Evolutionary conservation across 2,113 vertebrate genomes (phyloP).

Genomic region (Thalassarche chlororhynchos): DNA sequence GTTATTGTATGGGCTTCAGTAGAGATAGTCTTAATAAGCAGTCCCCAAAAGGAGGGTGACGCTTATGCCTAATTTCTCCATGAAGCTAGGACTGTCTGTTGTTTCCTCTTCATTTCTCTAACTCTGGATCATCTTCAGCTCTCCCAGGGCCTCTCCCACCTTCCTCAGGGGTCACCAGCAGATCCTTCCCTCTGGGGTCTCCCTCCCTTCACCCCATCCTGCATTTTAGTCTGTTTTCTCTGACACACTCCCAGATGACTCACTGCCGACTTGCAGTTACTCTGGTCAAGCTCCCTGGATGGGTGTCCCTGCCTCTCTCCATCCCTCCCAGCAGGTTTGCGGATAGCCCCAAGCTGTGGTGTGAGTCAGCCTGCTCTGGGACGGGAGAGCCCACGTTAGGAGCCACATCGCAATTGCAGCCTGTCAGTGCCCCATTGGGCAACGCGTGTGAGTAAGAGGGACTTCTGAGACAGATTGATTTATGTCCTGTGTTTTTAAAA

Average conservation of each 20-base stretch:
- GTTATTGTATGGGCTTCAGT: not conserved
- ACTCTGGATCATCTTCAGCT: not conserved
- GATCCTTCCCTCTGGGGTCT: not conserved
- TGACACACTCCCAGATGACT: not conserved
- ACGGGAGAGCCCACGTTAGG: rapidly evolving
- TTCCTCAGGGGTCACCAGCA: not conserved
- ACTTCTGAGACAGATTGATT: not conserved
- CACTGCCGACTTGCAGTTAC: not conserved
- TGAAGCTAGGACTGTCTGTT: not conserved
- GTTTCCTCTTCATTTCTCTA: not conserved
- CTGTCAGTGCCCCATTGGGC: not conserved
- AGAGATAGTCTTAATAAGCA: not conserved
- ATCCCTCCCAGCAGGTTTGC: not conserved
- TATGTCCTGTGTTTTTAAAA: not conserved
- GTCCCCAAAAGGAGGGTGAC: not conserved
- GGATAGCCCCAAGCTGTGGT: not conserved
- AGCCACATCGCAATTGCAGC: not conserved
- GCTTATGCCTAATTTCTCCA: not conserved
- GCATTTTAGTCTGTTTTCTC: not conserved
- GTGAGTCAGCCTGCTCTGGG: not conserved
- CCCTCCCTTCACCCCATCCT: not conserved
- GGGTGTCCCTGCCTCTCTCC: not conserved
- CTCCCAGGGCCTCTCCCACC: not conserved
- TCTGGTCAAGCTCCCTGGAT: not conserved
- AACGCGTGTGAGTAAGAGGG: not conserved